Evolutionary conservation across 2,113 vertebrate species (phyloP).

Genomic region (Butorides virescens): DNA sequence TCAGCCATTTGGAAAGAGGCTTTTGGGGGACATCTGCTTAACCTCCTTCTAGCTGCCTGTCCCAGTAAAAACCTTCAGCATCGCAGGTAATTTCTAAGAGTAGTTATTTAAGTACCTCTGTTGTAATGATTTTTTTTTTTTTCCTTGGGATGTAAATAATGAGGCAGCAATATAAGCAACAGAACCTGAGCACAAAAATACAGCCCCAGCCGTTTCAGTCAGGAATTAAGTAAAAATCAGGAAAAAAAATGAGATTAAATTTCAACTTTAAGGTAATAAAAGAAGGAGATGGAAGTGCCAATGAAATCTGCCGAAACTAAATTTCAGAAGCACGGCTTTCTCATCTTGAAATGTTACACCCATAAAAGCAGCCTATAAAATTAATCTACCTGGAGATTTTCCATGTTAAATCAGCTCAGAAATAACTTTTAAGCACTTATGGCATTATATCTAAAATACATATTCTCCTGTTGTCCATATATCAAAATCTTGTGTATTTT

Average conservation of each 20-base stretch:
- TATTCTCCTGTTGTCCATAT: conserved; percentile 36
- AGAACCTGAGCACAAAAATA: background rate
- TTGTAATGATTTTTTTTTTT: background rate
- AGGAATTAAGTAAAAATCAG: conserved; percentile 39
- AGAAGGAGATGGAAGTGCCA: conserved; percentile 39
- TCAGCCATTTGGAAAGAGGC: background rate
- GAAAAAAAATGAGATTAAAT: conserved; percentile 45
- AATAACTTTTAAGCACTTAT: conserved; percentile 56
- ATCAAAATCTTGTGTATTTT: conserved; percentile 28
- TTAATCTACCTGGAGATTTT: conserved; percentile 68
- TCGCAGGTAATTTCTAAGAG: background rate
- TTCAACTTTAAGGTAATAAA: conserved; percentile 61
- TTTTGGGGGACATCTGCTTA: background rate
- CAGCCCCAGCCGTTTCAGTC: background rate
- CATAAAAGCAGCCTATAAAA: conserved; percentile 67
- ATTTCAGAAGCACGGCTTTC: conserved; percentile 59
- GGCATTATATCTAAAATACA: conserved; percentile 39
- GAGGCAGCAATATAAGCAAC: background rate
- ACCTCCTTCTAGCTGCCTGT: background rate
- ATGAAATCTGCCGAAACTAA: conserved; percentile 57
- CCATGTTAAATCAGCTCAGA: conserved; percentile 65
- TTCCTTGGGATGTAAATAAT: background rate
- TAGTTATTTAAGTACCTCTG: background rate
- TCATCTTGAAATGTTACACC: conserved; percentile 68
- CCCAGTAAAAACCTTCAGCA: background rate